phyloP scores from a whole-genome alignment of 2,797 vertebrate genomes.

The Mus minutoides region DNA sequence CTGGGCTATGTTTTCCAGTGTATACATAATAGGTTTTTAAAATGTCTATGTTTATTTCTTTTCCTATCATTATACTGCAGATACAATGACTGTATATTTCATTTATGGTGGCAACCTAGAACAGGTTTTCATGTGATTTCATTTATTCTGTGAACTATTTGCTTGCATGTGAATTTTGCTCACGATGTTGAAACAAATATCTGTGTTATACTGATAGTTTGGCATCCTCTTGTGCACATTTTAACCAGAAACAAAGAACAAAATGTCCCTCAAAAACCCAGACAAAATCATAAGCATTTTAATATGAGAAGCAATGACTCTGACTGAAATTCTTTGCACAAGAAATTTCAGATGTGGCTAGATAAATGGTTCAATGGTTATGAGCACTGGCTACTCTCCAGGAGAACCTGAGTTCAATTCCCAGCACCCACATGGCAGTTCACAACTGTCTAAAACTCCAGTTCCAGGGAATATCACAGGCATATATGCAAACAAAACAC shows the following conservation, averaged over 20 bases:
- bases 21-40: neutral
- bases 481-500: neutral
- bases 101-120: neutral
- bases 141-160: slow-evolving; percentile 50
- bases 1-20: slow-evolving; percentile 1
- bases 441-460: neutral
- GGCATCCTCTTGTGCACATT: slow-evolving; percentile 28
- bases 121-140: slow-evolving; percentile 38
- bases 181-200: slow-evolving; percentile 50
- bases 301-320: slow-evolving; percentile 47
- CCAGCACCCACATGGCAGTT: neutral
- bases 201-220: slow-evolving; percentile 18
- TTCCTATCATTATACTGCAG: slow-evolving; percentile 41
- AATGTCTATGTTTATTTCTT: slow-evolving; percentile 20
- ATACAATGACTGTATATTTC: slow-evolving; percentile 11
- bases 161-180: slow-evolving; percentile 31
- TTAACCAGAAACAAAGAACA: slow-evolving; percentile 45
- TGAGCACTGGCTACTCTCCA: neutral
- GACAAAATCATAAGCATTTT: slow-evolving; percentile 52
- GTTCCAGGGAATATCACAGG: neutral
- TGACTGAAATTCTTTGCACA: slow-evolving; percentile 21
- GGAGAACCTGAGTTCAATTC: neutral
- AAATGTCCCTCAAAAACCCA: neutral
- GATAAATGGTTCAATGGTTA: neutral
- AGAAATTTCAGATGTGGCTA: neutral